Percentiles rank a stretch among this genome's conserved stretches.
Evolutionary conservation across 2,113 vertebrate genomes (phyloP).

Genomic region (Podarcis muralis): DNA sequence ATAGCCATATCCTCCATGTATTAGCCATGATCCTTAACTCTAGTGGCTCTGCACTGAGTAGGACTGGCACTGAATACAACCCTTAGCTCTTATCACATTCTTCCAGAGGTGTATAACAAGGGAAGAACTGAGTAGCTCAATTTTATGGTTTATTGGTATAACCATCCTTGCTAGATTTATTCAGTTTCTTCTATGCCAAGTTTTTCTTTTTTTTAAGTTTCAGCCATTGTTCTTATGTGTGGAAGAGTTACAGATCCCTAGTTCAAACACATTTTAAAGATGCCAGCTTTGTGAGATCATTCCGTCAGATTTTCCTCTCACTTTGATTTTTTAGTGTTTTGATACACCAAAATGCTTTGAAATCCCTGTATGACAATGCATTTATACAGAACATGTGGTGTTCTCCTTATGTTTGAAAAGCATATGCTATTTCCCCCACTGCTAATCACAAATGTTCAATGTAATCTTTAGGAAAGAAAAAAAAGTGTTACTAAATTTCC

Average conservation of each 20-base stretch:
- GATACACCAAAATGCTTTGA: constrained; percentile 15
- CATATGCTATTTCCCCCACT: neutral
- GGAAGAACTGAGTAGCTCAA: constrained; percentile 21
- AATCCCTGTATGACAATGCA: constrained; percentile 27
- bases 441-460: constrained; percentile 21
- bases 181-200: neutral
- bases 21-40: too few species aligned
- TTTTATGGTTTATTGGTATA: constrained; percentile 3
- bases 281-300: constrained; percentile 23
- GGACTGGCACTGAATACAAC: too few species aligned
- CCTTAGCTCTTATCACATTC: constrained; percentile 15
- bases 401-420: constrained; percentile 33
- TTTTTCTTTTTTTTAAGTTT: neutral
- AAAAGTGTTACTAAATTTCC: neutral
- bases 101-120: constrained; percentile 10
- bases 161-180: constrained; percentile 18
- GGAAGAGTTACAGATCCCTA: neutral
- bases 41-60: too few species aligned
- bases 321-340: constrained; percentile 32
- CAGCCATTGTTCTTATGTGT: neutral
- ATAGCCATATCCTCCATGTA: neutral
- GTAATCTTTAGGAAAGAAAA: neutral
- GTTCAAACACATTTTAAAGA: constrained; percentile 30
- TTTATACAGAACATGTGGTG: constrained; percentile 17
- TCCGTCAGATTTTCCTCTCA: neutral